Percentiles rank a stretch among this genome's conserved stretches.
Conservation (phyloP, 2,888 invertebrate species). For the Mesopsocus fuscifrons region DNA sequence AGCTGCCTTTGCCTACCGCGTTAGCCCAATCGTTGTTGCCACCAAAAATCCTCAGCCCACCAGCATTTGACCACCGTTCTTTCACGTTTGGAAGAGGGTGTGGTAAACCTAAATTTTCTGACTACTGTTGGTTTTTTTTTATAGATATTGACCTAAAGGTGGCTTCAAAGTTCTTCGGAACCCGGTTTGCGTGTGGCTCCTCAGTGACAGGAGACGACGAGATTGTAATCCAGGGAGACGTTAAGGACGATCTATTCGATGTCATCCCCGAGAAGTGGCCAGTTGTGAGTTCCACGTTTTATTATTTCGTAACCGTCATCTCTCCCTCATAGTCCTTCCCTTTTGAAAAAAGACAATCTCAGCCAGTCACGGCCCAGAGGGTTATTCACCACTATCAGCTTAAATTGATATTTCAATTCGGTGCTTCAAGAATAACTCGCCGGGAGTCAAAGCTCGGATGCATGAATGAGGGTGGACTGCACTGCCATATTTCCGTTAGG, state of each 20-base stretch:
- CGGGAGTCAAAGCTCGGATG: too few relatives aligned
- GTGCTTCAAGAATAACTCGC: too few relatives aligned
- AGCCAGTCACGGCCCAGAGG: not conserved
- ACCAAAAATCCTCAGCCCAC: too few relatives aligned
- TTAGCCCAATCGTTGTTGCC: too few relatives aligned
- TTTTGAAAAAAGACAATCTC: too few relatives aligned
- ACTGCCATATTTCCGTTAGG: too few relatives aligned
- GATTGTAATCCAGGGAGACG: slow-evolving; percentile 98
- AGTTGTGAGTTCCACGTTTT: slow-evolving; percentile 36
- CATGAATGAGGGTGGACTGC: too few relatives aligned
- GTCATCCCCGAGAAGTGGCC: slow-evolving; percentile 98
- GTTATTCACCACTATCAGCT: not conserved
- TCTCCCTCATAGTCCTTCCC: slow-evolving; percentile 2
- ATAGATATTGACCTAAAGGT: slow-evolving; percentile 93
- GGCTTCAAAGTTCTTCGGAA: slow-evolving; percentile 93
- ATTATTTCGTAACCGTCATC: not conserved
- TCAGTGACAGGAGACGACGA: slow-evolving; percentile 98
- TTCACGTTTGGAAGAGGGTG: too few relatives aligned
- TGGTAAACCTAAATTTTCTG: too few relatives aligned
- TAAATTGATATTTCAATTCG: too few relatives aligned
- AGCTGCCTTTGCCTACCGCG: too few relatives aligned
- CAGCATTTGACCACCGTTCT: too few relatives aligned
- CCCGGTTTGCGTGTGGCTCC: slow-evolving; percentile 97
- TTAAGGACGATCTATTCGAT: slow-evolving; percentile 95
- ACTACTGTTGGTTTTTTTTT: slow-evolving; percentile 18